Evolutionary conservation across 2,797 vertebrate species (phyloP), one percentile per base, ranked within the genome.

Genomic region (Meriones psammophilus): DNA sequence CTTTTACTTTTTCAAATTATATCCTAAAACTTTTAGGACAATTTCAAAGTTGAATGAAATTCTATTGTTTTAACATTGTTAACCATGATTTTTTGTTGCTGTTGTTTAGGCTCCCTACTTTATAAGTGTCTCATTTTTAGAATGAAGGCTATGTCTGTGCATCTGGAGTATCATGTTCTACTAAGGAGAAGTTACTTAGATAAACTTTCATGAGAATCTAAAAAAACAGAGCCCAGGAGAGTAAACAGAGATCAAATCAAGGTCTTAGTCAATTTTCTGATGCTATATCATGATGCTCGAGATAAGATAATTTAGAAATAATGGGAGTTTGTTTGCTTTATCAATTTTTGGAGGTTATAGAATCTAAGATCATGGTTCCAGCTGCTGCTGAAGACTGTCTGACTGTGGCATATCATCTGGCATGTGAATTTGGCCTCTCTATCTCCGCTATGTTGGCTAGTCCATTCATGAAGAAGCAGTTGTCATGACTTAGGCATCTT

Each of bases 1-100:
- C 92, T 96, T 95, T 96, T 96, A 94, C 81, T 96, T 94, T 77
- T 95, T 85, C 15, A 8, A 76, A 68, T 89, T 66, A 5, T 50
- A 91, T 54, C 42, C 81, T 94, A 74, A 84, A 18, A 18, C 71
- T 89, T 76, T 80, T 22, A 74, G 73, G 42, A 93, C 83, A 77
- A 92, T 91, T 96, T 84, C 54, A 90, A 92, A 46, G 36, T 83
- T 87, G 33, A 73, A 14, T 79, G 30, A 93, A 95, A 87, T 77
- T 20, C 62, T 87, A 28, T 66, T 92, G 56, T 76, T 93, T 66
- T 79, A 54, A 46, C 30, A 74, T 83, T 81, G 90, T 76, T 33
- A 83, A 89, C 73, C 7, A 77, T 64, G 50, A 50, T 50, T 50
- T 50, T 50, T 50, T 50, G 50, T 50, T 50, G 50, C 50, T 86